A percentile compares a stretch with the other conserved stretches of the same genome.
phyloP scores from a whole-genome alignment of 1,140 invertebrate genomes.

The Achatina immaculata region DNA sequence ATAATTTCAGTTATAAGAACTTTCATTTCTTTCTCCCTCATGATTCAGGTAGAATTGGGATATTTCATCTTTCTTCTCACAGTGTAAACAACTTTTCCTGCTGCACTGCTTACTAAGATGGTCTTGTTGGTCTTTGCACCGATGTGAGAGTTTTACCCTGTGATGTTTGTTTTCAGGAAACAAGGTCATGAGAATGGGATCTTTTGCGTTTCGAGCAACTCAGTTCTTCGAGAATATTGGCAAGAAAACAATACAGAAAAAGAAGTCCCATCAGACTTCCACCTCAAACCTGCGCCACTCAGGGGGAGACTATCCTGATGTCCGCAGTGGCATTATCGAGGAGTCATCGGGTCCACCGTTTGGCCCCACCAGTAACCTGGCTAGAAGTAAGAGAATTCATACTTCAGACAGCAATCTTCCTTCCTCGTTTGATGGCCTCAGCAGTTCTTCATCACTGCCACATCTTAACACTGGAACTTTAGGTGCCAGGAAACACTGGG shows the following conservation, averaged over 20 bases:
- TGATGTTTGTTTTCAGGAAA: slow-evolving; percentile 46
- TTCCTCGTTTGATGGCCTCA: slow-evolving; percentile 20
- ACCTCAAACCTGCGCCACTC: slow-evolving; percentile 2
- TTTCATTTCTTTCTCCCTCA: no score
- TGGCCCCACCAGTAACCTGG: slow-evolving; percentile 29
- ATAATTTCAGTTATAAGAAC: no score
- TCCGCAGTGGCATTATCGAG: slow-evolving; percentile 41
- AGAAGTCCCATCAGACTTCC: slow-evolving; percentile 36
- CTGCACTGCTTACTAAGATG: no score
- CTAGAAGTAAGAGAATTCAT: slow-evolving; percentile 16
- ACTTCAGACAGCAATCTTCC: slow-evolving; percentile 39
- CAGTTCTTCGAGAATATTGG: slow-evolving; percentile 64
- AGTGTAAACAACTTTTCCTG: no score
- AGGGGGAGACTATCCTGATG: slow-evolving; percentile 32
- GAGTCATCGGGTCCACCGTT: slow-evolving; percentile 37
- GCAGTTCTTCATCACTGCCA: neutral
- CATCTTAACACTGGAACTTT: neutral
- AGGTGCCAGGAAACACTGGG: neutral
- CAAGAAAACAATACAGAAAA: slow-evolving; percentile 52
- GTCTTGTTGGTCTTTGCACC: no score
- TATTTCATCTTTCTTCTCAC: no score
- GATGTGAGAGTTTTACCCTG: no score
- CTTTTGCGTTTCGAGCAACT: slow-evolving; percentile 56
- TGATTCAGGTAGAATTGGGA: no score
- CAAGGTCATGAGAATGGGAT: slow-evolving; percentile 57